These are phyloP conservation scores for Zootermopsis nevadensis DNA, from an alignment of 2,888 invertebrate species.

Conservation along the genomic window DNA sequence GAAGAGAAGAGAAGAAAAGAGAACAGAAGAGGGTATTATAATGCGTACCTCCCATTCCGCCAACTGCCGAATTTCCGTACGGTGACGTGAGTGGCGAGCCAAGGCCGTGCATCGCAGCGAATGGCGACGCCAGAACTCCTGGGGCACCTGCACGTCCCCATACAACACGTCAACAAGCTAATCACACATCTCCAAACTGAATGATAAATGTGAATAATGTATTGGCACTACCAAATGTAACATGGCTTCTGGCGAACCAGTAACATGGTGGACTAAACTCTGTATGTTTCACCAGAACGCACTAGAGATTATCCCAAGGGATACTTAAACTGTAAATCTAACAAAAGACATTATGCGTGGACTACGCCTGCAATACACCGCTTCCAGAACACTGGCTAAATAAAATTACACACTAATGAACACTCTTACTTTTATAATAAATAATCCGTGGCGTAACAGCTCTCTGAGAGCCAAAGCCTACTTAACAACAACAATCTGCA, in stretches of 20 bases:
- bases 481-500: too few species aligned
- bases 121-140: slow-evolving; percentile 88
- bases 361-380: too few species aligned
- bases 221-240: not conserved
- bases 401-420: too few species aligned
- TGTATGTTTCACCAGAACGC: too few species aligned
- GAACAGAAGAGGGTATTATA: slow-evolving; percentile 18
- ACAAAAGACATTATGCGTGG: too few species aligned
- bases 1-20: not conserved
- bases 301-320: too few species aligned
- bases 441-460: too few species aligned
- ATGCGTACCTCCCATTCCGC: slow-evolving; percentile 58
- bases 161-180: slow-evolving; percentile 27
- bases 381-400: too few species aligned
- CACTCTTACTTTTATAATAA: too few species aligned
- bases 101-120: slow-evolving; percentile 81
- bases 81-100: slow-evolving; percentile 80
- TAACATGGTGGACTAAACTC: too few species aligned
- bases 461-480: too few species aligned
- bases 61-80: slow-evolving; percentile 60
- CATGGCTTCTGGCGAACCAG: not conserved
- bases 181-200: not conserved
- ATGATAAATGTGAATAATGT: not conserved
- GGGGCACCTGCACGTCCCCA: slow-evolving; percentile 74
- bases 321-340: too few species aligned